Conservation (phyloP, 2,888 invertebrate species). For the Catocala nupta region DNA sequence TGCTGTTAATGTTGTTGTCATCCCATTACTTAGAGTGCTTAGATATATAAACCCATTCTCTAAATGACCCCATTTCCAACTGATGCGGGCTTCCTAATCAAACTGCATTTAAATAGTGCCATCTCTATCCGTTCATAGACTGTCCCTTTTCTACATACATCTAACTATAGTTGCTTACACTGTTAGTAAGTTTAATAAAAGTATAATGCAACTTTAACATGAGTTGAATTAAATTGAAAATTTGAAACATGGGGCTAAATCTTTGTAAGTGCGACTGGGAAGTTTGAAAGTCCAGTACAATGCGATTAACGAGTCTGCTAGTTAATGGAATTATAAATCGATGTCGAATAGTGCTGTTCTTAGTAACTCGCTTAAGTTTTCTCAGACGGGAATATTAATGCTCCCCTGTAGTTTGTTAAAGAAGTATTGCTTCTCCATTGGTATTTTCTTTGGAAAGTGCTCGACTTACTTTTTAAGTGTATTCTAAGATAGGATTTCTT, state of each 20-base stretch:
- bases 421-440: neutral
- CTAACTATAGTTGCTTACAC: conserved; percentile 12
- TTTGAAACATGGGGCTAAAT: conserved; percentile 46
- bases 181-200: conserved; percentile 31
- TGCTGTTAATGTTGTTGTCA: neutral
- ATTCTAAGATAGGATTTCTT: neutral
- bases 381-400: conserved; percentile 8
- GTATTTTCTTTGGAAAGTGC: neutral
- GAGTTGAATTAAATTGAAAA: conserved; percentile 60
- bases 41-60: conserved; percentile 11
- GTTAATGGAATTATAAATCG: conserved; percentile 21
- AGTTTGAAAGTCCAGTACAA: conserved; percentile 44
- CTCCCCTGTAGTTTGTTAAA: conserved; percentile 2
- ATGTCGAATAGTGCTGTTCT: conserved; percentile 11
- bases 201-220: conserved; percentile 28
- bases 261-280: conserved; percentile 32
- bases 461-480: neutral
- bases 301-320: conserved; percentile 18
- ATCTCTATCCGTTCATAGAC: conserved; percentile 40
- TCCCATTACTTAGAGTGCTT: conserved; percentile 5
- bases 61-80: conserved; percentile 32
- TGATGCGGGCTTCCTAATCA: conserved; percentile 50
- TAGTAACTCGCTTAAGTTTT: conserved; percentile 10
- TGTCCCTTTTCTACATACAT: conserved; percentile 13
- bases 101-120: conserved; percentile 43